Conservation (phyloP, 2,797 vertebrate species). For the Leuciscus waleckii region DNA sequence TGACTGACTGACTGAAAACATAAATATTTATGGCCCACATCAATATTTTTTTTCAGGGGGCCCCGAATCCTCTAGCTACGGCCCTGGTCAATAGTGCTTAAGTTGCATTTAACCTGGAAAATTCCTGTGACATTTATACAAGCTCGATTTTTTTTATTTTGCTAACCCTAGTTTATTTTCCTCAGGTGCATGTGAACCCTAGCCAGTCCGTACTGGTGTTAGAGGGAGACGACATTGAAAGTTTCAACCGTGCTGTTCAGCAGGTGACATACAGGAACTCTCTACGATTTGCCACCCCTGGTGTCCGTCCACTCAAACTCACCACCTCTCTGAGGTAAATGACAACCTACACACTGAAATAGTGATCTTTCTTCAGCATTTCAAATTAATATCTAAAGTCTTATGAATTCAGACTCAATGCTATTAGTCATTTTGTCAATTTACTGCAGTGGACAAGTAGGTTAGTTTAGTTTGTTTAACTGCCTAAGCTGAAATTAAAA, state of each 20-base stretch:
- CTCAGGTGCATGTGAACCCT: conserved; percentile 96
- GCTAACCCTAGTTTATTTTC: conserved; percentile 36
- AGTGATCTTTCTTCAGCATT: background rate
- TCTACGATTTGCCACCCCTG: conserved; percentile 94
- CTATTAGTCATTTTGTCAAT: background rate
- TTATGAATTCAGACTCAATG: background rate
- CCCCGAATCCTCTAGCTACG: no score
- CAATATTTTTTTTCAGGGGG: no score
- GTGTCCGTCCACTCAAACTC: conserved; percentile 92
- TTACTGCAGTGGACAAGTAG: background rate
- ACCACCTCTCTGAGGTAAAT: conserved; percentile 91
- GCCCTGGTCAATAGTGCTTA: background rate
- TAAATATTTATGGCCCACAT: no score
- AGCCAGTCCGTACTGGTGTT: conserved; percentile 95
- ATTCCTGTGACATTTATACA: background rate
- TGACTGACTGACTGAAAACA: no score
- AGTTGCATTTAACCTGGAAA: background rate
- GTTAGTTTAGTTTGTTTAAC: background rate
- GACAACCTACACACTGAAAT: background rate
- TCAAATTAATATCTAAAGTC: background rate
- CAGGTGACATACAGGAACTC: conserved; percentile 99
- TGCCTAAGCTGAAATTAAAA: conserved; percentile 16
- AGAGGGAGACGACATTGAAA: conserved; percentile 97
- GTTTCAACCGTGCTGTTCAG: conserved; percentile 96
- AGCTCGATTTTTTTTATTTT: background rate